Percentiles rank a stretch among this genome's conserved stretches.
phyloP scores from a whole-genome alignment of 1,140 invertebrate species.

The Conus ventricosus region DNA sequence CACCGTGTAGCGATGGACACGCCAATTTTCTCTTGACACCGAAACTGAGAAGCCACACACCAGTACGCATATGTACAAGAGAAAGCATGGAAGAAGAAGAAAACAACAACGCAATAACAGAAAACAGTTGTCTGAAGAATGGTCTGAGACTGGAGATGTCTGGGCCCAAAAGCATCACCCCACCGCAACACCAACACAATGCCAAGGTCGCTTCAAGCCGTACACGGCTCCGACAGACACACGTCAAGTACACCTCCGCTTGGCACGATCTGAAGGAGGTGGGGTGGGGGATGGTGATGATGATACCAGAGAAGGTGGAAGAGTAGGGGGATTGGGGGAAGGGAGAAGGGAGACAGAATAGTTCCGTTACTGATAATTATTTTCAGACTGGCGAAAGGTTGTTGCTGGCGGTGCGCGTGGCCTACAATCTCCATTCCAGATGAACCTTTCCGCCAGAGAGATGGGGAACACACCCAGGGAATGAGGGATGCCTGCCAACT shows the following conservation, averaged over 20 bases:
- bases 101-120: not conserved
- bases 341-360: constrained; percentile 10
- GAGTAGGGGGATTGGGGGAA: not conserved
- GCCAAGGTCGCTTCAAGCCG: constrained; percentile 1
- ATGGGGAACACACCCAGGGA: no score
- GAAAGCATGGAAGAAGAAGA: not conserved
- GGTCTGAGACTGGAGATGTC: no score
- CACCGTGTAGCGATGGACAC: not conserved
- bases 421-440: constrained; percentile 21
- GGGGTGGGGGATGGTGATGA: not conserved
- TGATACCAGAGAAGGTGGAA: not conserved
- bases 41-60: not conserved
- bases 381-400: constrained; percentile 27
- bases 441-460: not conserved
- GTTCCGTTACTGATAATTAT: constrained; percentile 16
- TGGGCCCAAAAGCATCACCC: not conserved
- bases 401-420: not conserved
- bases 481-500: no score
- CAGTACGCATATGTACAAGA: not conserved
- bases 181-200: constrained; percentile 4
- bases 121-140: not conserved
- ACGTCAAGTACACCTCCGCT: not conserved
- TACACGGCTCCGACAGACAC: not conserved
- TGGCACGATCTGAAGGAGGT: not conserved
- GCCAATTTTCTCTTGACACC: not conserved